These are phyloP conservation scores for Pseudopipra pipra DNA, from an alignment of 2,113 vertebrate genomes.

Conservation along the genomic window DNA sequence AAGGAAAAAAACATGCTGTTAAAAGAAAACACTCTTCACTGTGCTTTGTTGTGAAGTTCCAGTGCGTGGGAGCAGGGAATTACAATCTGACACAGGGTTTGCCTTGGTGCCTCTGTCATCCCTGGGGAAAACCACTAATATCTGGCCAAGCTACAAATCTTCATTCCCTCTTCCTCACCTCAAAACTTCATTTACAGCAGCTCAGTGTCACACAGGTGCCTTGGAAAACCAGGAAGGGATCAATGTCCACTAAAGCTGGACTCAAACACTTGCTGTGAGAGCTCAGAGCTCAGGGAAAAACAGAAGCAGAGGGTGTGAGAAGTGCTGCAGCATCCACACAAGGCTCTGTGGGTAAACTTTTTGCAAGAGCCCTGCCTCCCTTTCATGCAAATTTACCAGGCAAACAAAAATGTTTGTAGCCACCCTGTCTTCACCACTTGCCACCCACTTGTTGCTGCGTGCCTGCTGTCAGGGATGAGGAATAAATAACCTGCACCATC, in stretches of 20 bases:
- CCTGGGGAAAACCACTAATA: neutral
- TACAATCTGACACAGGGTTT: neutral
- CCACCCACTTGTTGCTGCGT: neutral
- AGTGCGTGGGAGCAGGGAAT: neutral
- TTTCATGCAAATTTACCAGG: neutral
- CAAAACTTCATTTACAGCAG: neutral
- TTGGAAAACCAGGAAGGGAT: neutral
- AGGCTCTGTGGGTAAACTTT: neutral
- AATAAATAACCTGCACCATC: neutral
- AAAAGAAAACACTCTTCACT: neutral
- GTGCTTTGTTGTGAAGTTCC: neutral
- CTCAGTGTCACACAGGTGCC: neutral
- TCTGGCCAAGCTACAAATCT: neutral
- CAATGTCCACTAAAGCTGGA: accelerated
- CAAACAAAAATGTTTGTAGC: neutral
- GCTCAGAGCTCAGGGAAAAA: neutral
- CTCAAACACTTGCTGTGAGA: neutral
- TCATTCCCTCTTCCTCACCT: neutral
- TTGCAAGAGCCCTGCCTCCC: neutral
- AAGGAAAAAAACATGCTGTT: neutral
- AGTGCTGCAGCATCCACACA: neutral
- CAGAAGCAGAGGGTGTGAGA: neutral
- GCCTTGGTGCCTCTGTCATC: neutral
- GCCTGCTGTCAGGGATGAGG: neutral
- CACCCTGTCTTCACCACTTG: neutral